Evolutionary conservation across 2,113 vertebrate genomes (phyloP).

Genomic region (Ceyx margarethae): DNA sequence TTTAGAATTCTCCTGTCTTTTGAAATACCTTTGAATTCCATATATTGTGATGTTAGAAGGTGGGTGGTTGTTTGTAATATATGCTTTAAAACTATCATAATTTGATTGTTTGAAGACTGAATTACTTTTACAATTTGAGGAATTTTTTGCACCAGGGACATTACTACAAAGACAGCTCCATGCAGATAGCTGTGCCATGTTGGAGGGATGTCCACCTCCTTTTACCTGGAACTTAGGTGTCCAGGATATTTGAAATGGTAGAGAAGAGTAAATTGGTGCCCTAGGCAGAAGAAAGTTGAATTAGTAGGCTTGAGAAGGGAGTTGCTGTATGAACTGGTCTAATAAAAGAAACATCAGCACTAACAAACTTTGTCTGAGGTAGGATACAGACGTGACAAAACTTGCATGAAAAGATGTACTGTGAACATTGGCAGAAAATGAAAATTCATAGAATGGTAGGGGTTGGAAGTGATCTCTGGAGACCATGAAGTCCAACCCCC

Average conservation of each 20-base stretch:
- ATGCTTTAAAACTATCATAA: not conserved
- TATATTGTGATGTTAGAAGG: not conserved
- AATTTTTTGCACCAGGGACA: not conserved
- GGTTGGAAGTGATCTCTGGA: too few relatives aligned
- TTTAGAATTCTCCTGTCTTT: not conserved
- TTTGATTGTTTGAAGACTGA: not conserved
- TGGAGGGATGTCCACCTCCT: not conserved
- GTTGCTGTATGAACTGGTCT: not conserved
- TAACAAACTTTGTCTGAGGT: not conserved
- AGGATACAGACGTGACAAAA: not conserved
- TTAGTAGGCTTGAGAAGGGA: not conserved
- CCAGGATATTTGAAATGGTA: not conserved
- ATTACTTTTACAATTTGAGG: not conserved
- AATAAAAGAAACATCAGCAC: not conserved
- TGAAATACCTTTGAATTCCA: not conserved
- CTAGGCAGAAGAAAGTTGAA: not conserved
- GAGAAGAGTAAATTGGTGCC: not conserved
- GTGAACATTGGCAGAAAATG: not conserved
- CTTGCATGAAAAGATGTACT: not conserved
- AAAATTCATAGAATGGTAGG: not conserved
- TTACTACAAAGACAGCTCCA: not conserved
- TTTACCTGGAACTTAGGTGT: not conserved
- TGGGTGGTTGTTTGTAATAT: not conserved
- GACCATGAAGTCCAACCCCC: too few relatives aligned
- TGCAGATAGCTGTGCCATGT: not conserved